Evolutionary conservation across 2,888 invertebrate genomes (phyloP).

Genomic region (Campoletis raptor): DNA sequence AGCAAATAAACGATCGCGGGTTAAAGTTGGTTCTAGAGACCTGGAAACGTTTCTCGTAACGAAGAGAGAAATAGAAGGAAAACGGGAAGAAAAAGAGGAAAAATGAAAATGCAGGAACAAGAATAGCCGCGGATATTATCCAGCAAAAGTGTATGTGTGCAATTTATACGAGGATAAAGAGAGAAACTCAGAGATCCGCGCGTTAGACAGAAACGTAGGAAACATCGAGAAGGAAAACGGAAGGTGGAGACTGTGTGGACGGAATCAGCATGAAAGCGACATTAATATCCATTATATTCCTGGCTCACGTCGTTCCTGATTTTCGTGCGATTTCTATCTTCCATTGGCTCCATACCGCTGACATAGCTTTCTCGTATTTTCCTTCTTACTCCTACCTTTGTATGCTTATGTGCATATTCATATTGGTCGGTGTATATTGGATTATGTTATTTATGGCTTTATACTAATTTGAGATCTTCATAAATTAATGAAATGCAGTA

Average conservation of each 20-base stretch:
- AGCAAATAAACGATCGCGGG: constrained; percentile 1
- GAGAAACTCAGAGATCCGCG: constrained; percentile 23
- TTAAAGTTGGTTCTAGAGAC: constrained; percentile 11
- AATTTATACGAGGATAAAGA: constrained; percentile 22
- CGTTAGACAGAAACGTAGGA: constrained; percentile 47
- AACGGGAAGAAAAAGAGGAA: constrained; percentile 2
- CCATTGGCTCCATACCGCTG: constrained; percentile 50
- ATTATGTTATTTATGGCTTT: background rate
- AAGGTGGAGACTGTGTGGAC: constrained; percentile 57
- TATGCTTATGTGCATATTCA: background rate
- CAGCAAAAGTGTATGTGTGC: constrained; percentile 13
- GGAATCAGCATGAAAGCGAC: constrained; percentile 77
- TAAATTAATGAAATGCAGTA: background rate
- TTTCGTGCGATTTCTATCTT: constrained; percentile 63
- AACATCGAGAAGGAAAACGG: constrained; percentile 51
- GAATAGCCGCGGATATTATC: constrained; percentile 24
- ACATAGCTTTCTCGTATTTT: constrained; percentile 52
- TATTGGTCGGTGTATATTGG: constrained; percentile 4
- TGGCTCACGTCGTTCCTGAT: constrained; percentile 66
- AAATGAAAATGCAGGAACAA: constrained; percentile 1
- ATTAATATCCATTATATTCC: constrained; percentile 81
- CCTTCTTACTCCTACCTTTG: constrained; percentile 27
- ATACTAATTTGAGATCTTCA: background rate
- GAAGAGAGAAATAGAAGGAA: background rate
- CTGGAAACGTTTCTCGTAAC: background rate